These are phyloP conservation scores for Homarus americanus DNA, from an alignment of 1,140 invertebrate species.

Conservation along the genomic window DNA sequence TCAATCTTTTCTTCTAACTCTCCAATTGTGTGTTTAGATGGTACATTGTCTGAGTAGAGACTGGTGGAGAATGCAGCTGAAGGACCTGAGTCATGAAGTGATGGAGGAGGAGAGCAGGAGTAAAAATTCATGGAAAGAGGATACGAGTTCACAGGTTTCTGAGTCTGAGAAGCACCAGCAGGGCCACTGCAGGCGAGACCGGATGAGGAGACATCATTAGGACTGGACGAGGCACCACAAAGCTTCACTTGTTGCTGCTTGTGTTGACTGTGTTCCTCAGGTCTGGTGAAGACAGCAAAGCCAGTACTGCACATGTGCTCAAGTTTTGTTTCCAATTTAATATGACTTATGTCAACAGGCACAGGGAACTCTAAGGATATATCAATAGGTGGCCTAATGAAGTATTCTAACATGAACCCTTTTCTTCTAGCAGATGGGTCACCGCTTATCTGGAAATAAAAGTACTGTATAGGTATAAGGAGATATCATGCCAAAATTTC, in stretches of 20 bases:
- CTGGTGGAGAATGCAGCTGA: not conserved
- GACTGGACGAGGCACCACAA: too few relatives aligned
- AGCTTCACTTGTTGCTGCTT: not conserved
- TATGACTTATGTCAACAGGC: slow-evolving; percentile 58
- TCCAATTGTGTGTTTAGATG: not conserved
- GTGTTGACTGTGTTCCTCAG: not conserved
- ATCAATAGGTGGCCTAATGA: slow-evolving; percentile 55
- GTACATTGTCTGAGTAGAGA: not conserved
- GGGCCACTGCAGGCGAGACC: not conserved
- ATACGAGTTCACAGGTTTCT: too few relatives aligned
- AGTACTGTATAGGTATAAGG: not conserved
- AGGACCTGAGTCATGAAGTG: not conserved
- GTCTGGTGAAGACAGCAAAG: slow-evolving; percentile 44
- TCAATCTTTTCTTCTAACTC: not conserved
- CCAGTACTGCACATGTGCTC: slow-evolving; percentile 55
- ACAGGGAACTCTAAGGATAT: slow-evolving; percentile 48
- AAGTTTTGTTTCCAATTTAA: slow-evolving; percentile 27
- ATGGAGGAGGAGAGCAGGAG: not conserved
- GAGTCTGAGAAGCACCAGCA: too few relatives aligned
- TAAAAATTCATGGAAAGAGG: not conserved
- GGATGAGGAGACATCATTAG: not conserved
- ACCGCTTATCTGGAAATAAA: slow-evolving; percentile 51
- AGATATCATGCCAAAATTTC: too few relatives aligned
- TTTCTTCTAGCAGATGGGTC: slow-evolving; percentile 36
- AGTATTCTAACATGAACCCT: slow-evolving; percentile 59